phyloP scores from a whole-genome alignment of 2,888 invertebrate genomes.

The Eupithecia dodoneata region DNA sequence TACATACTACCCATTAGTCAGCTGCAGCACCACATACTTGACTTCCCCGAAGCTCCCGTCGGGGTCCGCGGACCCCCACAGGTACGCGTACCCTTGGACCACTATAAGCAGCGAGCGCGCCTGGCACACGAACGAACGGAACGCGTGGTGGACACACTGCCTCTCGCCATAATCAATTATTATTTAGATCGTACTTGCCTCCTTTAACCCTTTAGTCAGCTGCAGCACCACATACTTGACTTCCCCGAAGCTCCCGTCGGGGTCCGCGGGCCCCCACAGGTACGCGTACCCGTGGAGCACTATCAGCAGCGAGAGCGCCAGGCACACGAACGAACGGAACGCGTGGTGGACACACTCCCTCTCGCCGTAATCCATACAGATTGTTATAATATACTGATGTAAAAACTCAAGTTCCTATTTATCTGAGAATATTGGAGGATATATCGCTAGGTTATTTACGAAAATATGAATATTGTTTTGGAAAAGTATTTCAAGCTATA shows the following conservation, averaged over 20 bases:
- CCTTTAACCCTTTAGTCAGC: slow-evolving; percentile 67
- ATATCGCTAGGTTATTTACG: background rate
- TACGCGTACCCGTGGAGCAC: slow-evolving; percentile 70
- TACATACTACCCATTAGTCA: too few species aligned
- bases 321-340: slow-evolving; percentile 71
- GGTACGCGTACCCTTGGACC: slow-evolving; percentile 67
- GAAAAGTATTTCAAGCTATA: background rate
- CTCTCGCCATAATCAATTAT: slow-evolving; percentile 57
- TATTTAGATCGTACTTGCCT: slow-evolving; percentile 49
- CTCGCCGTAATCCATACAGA: slow-evolving; percentile 57
- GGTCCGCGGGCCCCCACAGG: slow-evolving; percentile 60
- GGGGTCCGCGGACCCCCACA: slow-evolving; percentile 59
- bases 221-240: slow-evolving; percentile 74
- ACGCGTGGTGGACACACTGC: slow-evolving; percentile 53
- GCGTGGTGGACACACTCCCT: slow-evolving; percentile 49
- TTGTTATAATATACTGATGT: background rate
- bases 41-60: too few species aligned
- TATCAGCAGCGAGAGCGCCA: slow-evolving; percentile 62
- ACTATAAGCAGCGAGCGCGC: slow-evolving; percentile 64
- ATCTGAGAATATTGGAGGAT: background rate
- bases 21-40: too few species aligned
- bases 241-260: slow-evolving; percentile 66
- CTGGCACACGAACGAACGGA: slow-evolving; percentile 69
- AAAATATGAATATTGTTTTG: background rate
- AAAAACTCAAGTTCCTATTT: background rate